A percentile compares a stretch with the other conserved stretches of the same genome.
Conservation (phyloP, 2,797 vertebrate genomes). For the Champsocephalus esox region DNA sequence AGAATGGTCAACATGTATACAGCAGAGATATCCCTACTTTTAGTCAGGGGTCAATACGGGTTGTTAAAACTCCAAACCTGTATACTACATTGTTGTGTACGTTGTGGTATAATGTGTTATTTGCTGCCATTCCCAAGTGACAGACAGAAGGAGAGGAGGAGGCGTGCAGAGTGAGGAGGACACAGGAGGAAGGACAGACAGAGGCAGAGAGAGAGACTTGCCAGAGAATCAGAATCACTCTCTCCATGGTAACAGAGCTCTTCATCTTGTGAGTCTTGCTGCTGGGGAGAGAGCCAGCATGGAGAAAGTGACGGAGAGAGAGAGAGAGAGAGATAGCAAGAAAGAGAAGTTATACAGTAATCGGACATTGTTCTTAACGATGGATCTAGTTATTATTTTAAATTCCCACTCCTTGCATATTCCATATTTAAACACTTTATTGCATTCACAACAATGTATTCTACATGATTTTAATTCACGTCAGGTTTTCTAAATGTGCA, state of each 20-base stretch:
- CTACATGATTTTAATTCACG: no score
- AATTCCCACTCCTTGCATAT: not conserved
- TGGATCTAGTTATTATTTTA: not conserved
- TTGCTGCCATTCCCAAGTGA: not conserved
- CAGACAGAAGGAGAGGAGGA: not conserved
- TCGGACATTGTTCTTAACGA: not conserved
- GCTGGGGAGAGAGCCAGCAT: constrained; percentile 79
- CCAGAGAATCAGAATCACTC: constrained; percentile 90
- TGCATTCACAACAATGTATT: no score
- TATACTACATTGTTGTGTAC: no score
- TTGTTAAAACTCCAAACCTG: not conserved
- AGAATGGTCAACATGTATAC: not conserved
- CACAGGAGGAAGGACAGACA: constrained; percentile 62
- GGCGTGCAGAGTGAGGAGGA: constrained; percentile 12
- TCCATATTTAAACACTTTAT: no score
- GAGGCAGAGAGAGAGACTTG: constrained; percentile 83
- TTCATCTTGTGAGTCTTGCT: constrained; percentile 94
- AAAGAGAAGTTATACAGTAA: constrained; percentile 14
- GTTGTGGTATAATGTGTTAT: not conserved
- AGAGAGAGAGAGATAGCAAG: not conserved
- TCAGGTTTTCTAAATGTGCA: no score
- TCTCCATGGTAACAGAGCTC: constrained; percentile 88
- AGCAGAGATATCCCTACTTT: not conserved
- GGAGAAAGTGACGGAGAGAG: constrained; percentile 57
- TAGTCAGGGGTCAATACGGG: not conserved